Evolutionary conservation across 2,888 invertebrate genomes (phyloP).

Genomic region (Ophioninae sp.): DNA sequence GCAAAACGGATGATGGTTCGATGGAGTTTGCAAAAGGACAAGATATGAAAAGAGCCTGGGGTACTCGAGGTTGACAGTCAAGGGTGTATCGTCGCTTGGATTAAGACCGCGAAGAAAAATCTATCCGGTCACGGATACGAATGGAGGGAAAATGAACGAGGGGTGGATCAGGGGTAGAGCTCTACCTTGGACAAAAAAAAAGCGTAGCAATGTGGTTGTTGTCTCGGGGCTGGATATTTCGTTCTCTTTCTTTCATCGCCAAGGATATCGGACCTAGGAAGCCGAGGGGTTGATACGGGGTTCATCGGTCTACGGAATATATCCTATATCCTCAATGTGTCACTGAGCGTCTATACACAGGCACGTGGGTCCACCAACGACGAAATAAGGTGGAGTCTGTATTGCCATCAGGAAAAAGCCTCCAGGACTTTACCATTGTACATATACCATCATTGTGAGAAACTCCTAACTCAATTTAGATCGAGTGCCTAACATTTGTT

Average conservation of each 20-base stretch:
- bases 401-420: conserved; percentile 51
- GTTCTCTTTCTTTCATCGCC: conserved; percentile 45
- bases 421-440: conserved; percentile 39
- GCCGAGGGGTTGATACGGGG: conserved; percentile 48
- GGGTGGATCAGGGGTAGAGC: conserved; percentile 58
- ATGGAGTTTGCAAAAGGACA: conserved; percentile 38
- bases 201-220: conserved; percentile 77
- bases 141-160: conserved; percentile 39
- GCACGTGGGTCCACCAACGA: conserved; percentile 66
- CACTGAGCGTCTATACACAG: conserved; percentile 57
- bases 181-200: conserved; percentile 69
- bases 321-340: no score
- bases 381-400: conserved; percentile 65
- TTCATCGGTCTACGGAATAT: conserved; percentile 42
- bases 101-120: conserved; percentile 80
- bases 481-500: conserved; percentile 81
- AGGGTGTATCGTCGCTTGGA: conserved; percentile 77
- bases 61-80: conserved; percentile 64
- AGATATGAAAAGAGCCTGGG: conserved; percentile 50
- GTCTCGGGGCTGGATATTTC: conserved; percentile 72
- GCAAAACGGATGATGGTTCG: conserved; percentile 21
- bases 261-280: conserved; percentile 56
- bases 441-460: conserved; percentile 53
- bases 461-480: conserved; percentile 81
- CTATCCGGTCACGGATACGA: conserved; percentile 70